Evolutionary conservation across 2,888 invertebrate genomes (phyloP), one percentile per base, ranked within the genome.

Genomic region (Harpalus rufipes): DNA sequence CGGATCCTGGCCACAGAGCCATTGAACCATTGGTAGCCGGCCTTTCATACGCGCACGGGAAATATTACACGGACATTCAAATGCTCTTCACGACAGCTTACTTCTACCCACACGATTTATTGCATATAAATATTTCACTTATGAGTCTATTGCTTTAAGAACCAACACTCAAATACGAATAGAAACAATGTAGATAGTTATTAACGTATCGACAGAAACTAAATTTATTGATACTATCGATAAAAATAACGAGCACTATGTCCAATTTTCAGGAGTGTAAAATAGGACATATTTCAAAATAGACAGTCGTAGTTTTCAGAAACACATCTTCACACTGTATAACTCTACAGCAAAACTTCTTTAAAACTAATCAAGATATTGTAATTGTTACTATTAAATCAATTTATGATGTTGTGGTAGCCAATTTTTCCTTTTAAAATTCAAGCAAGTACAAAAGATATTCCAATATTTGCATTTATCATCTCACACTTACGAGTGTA

Each of bases 21-120:
- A 74, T 74, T 74, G 72, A 74, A 14, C 72, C 72, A 74, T 74
- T 44, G 72, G 78, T 58, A 18, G n/a, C 18, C 16, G 14, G 72
- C 72, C 18, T 18, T 74, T 51, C 72, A 44, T 44, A 18, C 72
- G 10, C 72, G 18, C 8, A 6, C 44, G 44, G 44, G 72, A 44
- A 74, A 74, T 74, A 74, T 44, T 74, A 41, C 72, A 14, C 41
- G 14, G 18, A 74, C 72, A 74, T 74, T 74, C 44, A 44, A 44
- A 74, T 74, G 44, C 18, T 74, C 72, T 41, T 18, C 18, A 44
- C 72, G 72, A 74, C 41, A 74, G 41, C 72, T 74, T 44, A 68
- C 68, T 68, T 68, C 32, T 68, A 68, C 4, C 68, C 44, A 2
- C 10, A 51, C 4, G 32, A 39, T 68, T 68, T 68, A 68, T 39